phyloP scores from a whole-genome alignment of 2,797 vertebrate genomes.

The Astyanax mexicanus region DNA sequence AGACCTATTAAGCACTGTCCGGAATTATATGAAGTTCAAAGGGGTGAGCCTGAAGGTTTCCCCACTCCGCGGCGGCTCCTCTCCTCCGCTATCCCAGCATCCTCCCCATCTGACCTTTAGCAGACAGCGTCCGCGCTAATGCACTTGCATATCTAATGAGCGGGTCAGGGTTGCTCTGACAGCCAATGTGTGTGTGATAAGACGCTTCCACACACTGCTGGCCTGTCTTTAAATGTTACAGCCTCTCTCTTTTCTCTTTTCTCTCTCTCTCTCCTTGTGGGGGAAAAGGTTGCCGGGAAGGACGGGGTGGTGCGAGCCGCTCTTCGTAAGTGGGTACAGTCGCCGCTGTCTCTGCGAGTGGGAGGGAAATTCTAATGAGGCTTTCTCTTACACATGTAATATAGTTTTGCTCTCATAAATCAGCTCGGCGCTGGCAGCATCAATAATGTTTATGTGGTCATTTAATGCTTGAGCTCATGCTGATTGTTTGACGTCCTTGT shows the following conservation, averaged over 20 bases:
- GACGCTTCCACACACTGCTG: conserved; percentile 67
- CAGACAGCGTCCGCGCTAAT: conserved; percentile 81
- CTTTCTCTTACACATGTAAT: conserved; percentile 61
- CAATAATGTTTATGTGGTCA: conserved; percentile 67
- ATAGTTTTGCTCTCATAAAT: conserved; percentile 65
- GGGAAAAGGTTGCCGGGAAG: conserved; percentile 80
- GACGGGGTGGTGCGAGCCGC: conserved; percentile 71
- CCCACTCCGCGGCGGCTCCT: conserved; percentile 64
- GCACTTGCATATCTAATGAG: conserved; percentile 84
- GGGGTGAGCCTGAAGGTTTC: conserved; percentile 81
- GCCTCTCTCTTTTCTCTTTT: conserved; percentile 11
- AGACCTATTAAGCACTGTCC: conserved; percentile 82
- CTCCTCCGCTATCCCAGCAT: conserved; percentile 73
- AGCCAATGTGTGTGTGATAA: conserved; percentile 66
- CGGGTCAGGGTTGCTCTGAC: conserved; percentile 70
- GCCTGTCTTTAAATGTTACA: conserved; percentile 67
- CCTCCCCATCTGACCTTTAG: conserved; percentile 84
- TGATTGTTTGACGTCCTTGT: conserved; percentile 62
- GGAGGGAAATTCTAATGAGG: conserved; percentile 76
- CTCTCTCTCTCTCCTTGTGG: conserved; percentile 53
- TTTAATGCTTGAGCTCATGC: conserved; percentile 59
- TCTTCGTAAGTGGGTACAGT: conserved; percentile 73
- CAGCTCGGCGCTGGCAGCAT: conserved; percentile 58
- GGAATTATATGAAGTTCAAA: conserved; percentile 86
- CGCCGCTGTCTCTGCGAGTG: conserved; percentile 66